These are phyloP conservation scores for Drosophila melanosoma DNA, from an alignment of 2,888 invertebrate genomes.

Conservation along the genomic window DNA sequence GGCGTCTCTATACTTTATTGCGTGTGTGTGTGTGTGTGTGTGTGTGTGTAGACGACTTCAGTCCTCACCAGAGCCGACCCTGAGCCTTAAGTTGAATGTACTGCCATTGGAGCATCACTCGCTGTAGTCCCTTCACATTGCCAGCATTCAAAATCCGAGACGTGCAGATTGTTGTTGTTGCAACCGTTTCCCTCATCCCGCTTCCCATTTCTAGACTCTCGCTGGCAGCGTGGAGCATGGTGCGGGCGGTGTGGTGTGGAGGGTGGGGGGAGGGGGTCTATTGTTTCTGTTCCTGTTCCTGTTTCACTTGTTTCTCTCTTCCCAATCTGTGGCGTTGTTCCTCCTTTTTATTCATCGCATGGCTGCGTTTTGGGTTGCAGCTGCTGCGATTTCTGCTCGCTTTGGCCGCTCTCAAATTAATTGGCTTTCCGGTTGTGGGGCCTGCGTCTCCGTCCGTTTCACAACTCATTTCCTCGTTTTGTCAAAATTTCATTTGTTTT, in stretches of 20 bases:
- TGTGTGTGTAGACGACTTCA: too few species aligned
- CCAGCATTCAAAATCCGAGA: constrained; percentile 33
- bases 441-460: constrained; percentile 38
- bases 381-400: constrained; percentile 38
- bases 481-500: constrained; percentile 11
- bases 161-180: constrained; percentile 20
- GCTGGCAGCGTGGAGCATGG: neutral
- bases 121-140: constrained; percentile 31
- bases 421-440: constrained; percentile 67
- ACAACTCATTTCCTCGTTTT: constrained; percentile 64
- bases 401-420: constrained; percentile 73
- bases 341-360: constrained; percentile 36
- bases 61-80: constrained; percentile 22
- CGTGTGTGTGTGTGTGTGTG: constrained; percentile 5
- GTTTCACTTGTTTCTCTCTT: constrained; percentile 32
- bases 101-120: constrained; percentile 45
- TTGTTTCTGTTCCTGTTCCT: constrained; percentile 8
- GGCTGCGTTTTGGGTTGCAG: constrained; percentile 59
- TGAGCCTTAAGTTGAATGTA: constrained; percentile 45
- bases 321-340: neutral
- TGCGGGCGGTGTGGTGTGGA: too few species aligned
- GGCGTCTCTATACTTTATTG: constrained; percentile 19
- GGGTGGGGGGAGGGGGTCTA: neutral
- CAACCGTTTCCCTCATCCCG: neutral
- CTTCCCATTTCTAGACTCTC: neutral